A percentile compares a stretch with the other conserved stretches of the same genome.
These are phyloP conservation scores for Gorsachius magnificus DNA, from an alignment of 2,797 vertebrate species.

Conservation along the genomic window DNA sequence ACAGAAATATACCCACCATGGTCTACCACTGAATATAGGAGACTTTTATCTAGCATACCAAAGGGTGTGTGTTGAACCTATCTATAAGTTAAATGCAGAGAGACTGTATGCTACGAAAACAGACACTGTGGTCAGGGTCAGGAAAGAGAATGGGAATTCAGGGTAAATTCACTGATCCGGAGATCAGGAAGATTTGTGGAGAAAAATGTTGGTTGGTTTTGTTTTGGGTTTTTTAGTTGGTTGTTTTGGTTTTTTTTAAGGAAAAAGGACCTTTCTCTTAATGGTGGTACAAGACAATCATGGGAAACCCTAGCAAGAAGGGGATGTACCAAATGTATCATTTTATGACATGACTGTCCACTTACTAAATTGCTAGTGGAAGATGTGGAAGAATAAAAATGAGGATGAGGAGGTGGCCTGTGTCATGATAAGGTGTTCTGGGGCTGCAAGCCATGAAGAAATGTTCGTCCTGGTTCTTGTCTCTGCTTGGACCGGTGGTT, in stretches of 20 bases:
- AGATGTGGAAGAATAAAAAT: background rate
- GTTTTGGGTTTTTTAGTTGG: too few relatives aligned
- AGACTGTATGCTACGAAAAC: background rate
- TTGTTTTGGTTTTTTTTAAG: background rate
- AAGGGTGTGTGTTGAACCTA: background rate
- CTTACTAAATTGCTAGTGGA: background rate
- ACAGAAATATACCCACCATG: background rate
- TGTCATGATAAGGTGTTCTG: background rate
- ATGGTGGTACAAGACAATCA: accelerated
- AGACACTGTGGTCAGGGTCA: background rate
- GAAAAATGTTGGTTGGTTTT: too few relatives aligned
- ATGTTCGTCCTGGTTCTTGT: background rate
- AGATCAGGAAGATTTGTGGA: background rate
- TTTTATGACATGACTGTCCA: background rate
- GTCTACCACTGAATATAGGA: background rate
- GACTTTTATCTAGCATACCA: background rate
- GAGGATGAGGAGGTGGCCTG: background rate
- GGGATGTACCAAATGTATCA: background rate
- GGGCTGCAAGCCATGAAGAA: background rate
- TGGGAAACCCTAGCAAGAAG: background rate
- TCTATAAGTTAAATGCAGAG: background rate
- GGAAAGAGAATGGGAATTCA: background rate
- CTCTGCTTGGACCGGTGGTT: background rate
- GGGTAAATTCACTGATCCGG: background rate
- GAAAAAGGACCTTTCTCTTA: background rate